Evolutionary conservation across 1,140 invertebrate genomes (phyloP), one percentile per base, ranked within the genome.

Genomic region (Tetragnatha versicolor): DNA sequence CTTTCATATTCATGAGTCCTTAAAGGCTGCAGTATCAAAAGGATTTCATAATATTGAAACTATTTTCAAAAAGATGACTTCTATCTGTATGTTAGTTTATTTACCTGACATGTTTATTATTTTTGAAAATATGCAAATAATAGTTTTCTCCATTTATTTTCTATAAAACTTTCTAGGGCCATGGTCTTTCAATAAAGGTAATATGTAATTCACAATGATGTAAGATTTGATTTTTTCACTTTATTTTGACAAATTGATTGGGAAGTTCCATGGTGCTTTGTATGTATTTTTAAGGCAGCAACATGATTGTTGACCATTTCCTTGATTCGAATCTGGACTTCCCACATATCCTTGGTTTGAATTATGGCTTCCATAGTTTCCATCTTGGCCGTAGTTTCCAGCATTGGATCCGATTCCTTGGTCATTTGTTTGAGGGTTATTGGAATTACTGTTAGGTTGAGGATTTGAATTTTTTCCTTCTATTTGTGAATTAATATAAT

Each of bases 401-500:
- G 51, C 9, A 55, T 25, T 25, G 51, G 10, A 10, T 10, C 35
- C 35, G 42, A 2, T 42, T 63, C 29, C 42, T 68, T 68, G 42
- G 29, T 68, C 51, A 25, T 39, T 37, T 20, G 9, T 55, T 55
- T 17, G 51, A 2, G 10, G 9, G 29, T 60, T 25, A 51, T 9
- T 29, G 6, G 31, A n/a, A 66, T 29, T 47, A 12, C 25, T 17
- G 25, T n/a, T 20, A 22, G 45, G 22, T 4, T 42, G 25, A 42
- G 63, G 14, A 66, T 55, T 25, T 22, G 49, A n/a, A 47, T 39
- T 42, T 17, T 31, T 35, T 20, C 49, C 29, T 42, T 73, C 80
- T 33, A 81, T 77, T 70, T 81, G 61, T 1, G 45, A 49, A 37
- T 81, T 81, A 6, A 77, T 10, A 25, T 81, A 61, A 45, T 69